Conservation (phyloP, 1,140 invertebrate genomes). For the Bathynomus jamesi region DNA sequence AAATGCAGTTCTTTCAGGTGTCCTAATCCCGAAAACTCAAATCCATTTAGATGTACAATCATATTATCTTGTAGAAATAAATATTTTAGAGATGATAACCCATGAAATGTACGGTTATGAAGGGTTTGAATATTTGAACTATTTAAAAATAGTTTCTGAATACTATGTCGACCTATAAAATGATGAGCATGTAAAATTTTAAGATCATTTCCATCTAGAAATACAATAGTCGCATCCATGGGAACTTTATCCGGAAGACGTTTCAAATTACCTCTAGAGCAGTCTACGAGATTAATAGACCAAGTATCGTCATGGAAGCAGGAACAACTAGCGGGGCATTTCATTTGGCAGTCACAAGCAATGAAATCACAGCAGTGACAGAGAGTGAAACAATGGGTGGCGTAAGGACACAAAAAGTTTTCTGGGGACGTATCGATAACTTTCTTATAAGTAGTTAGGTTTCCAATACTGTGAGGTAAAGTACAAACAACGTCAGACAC, state of each 20-base stretch:
- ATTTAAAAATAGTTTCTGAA: conserved; percentile 76
- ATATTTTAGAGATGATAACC: conserved; percentile 64
- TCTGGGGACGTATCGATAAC: conserved; percentile 64
- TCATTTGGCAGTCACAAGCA: conserved; percentile 92
- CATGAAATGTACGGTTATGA: conserved; percentile 86
- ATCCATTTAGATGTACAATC: conserved; percentile 68
- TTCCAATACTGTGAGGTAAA: conserved; percentile 41
- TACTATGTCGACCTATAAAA: conserved; percentile 84
- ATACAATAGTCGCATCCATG: conserved; percentile 86
- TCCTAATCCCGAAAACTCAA: conserved; percentile 70
- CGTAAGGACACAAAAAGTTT: conserved; percentile 83
- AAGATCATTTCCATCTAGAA: conserved; percentile 77
- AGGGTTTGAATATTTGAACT: conserved; percentile 73
- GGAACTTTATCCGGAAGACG: conserved; percentile 73
- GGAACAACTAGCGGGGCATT: conserved; percentile 78
- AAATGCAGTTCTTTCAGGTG: conserved; percentile 56
- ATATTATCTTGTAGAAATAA: conserved; percentile 73
- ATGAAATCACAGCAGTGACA: conserved; percentile 92
- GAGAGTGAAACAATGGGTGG: conserved; percentile 83
- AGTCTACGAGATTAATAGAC: conserved; percentile 85
- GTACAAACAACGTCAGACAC: conserved; percentile 57
- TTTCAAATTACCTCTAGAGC: conserved; percentile 63
- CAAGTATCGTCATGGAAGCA: conserved; percentile 88
- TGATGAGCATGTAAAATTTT: conserved; percentile 74
- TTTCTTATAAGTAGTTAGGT: conserved; percentile 40